Base-by-base conservation (phyloP, 1,140 invertebrate genomes). In the Aphidius ervi region DNA sequence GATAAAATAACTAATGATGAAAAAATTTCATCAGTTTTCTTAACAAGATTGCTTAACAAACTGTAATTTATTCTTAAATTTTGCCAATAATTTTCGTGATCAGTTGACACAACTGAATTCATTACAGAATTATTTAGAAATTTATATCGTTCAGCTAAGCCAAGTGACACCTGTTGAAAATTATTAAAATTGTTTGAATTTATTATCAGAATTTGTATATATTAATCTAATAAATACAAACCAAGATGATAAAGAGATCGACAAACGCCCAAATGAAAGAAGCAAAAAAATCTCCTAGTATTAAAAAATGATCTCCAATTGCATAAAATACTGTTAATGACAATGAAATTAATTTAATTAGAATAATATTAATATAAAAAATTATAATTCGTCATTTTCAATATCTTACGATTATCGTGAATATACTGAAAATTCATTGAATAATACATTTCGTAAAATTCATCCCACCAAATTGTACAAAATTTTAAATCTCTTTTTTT, bases 211-310 rank as follows among this genome's bases (percentile, higher is more conserved):
- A 4, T 31, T 31, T 31, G 4, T 31, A 4, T 31, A 4, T 31
- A 0, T 31, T 31, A 31, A 31, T 31, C 4, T 31, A 31, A 31
- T 31, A 31, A 31, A 31, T 31, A 55, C 78, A 81, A 64, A 87
- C 80, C 49, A 86, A 67, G 75, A 87, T 87, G 1, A 87, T 79
- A 46, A 88, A 87, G 0, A 87, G 67, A 65, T 88, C 86, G 10
- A 82, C 86, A 52, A 85, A 88, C 64, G 85, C 87, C 86, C 86
- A 88, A 0, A 84, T 80, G 31, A 88, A 85, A 0, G 87, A 89
- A 6, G 85, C 83, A 5, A 87, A 55, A 62, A 86, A 82, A 69
- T 85, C 87, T 3, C 85, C 49, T 7, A 85, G 47, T 46, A 77
- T 73, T 40, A 79, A 65, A 61, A 74, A 74, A 49, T 76, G 60